Percentiles rank a stretch among this genome's conserved stretches.
Evolutionary conservation across 2,113 vertebrate genomes (phyloP).

Genomic region (Poeciliopsis occidentalis): DNA sequence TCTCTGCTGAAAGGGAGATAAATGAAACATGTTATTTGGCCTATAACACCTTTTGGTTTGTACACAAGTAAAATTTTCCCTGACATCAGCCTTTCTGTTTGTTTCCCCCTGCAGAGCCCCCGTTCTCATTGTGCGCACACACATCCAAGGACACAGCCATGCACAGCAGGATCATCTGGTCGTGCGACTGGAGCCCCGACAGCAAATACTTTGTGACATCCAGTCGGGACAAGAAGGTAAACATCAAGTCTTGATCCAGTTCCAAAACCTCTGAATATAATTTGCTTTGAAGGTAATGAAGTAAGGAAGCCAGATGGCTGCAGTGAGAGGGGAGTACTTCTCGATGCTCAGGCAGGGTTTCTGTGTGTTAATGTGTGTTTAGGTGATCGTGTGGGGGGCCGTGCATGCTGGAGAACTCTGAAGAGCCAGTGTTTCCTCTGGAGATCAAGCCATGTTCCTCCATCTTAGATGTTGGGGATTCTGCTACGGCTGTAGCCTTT

Average conservation of each 20-base stretch:
- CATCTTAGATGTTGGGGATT: constrained; percentile 87
- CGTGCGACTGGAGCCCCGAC: constrained; percentile 96
- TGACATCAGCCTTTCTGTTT: constrained; percentile 11
- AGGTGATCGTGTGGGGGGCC: constrained; percentile 95
- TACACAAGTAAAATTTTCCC: neutral
- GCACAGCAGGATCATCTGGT: constrained; percentile 96
- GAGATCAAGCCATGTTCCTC: constrained; percentile 85
- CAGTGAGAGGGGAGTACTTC: neutral
- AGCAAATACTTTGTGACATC: constrained; percentile 93
- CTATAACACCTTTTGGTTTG: neutral
- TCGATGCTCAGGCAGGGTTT: too few relatives aligned
- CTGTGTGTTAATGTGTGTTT: constrained; percentile 3
- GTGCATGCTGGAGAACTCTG: constrained; percentile 59
- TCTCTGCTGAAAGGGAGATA: constrained; percentile 3
- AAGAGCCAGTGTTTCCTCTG: constrained; percentile 39
- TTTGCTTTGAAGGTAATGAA: neutral
- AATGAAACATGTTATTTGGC: neutral
- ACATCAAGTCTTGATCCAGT: neutral
- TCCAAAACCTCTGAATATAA: neutral
- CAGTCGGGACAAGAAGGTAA: constrained; percentile 97
- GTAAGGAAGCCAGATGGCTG: neutral
- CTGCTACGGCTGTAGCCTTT: constrained; percentile 89
- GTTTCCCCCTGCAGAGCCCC: constrained; percentile 79
- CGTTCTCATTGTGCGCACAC: constrained; percentile 84
- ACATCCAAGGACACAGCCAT: constrained; percentile 88